A percentile compares a stretch with the other conserved stretches of the same genome.
These are phyloP conservation scores for Salvator merianae DNA, from an alignment of 2,113 vertebrate species.

Conservation along the genomic window DNA sequence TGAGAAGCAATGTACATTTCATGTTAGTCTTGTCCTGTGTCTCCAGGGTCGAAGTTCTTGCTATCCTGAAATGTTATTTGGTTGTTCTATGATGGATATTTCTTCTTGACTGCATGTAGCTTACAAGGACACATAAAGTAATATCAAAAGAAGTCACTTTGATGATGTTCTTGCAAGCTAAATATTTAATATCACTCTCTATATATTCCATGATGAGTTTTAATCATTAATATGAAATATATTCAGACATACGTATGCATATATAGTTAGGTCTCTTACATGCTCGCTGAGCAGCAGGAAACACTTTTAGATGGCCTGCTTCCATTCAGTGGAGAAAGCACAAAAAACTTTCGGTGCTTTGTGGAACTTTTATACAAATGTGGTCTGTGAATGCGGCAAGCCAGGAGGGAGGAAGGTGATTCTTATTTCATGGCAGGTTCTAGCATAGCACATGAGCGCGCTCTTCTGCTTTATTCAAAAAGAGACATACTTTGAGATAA, in stretches of 20 bases:
- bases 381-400: not conserved
- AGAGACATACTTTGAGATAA: not conserved
- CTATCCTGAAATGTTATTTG: not conserved
- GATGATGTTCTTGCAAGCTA: constrained; percentile 51
- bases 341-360: not conserved
- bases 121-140: constrained; percentile 60
- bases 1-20: constrained; percentile 46
- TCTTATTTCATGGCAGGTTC: not conserved
- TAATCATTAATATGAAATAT: constrained; percentile 1
- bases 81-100: constrained; percentile 52
- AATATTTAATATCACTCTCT: constrained; percentile 57
- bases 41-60: not conserved
- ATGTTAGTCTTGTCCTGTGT: constrained; percentile 36
- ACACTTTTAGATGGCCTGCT: not conserved
- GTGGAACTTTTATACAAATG: not conserved
- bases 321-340: not conserved
- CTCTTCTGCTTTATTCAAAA: not conserved
- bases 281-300: not conserved
- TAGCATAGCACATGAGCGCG: not conserved
- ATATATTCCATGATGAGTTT: constrained; percentile 18
- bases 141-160: constrained; percentile 52
- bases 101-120: constrained; percentile 42
- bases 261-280: not conserved
- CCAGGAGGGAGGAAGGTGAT: not conserved
- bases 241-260: not conserved